Conservation (phyloP, 2,113 vertebrate species). For the Labeo rohita region DNA sequence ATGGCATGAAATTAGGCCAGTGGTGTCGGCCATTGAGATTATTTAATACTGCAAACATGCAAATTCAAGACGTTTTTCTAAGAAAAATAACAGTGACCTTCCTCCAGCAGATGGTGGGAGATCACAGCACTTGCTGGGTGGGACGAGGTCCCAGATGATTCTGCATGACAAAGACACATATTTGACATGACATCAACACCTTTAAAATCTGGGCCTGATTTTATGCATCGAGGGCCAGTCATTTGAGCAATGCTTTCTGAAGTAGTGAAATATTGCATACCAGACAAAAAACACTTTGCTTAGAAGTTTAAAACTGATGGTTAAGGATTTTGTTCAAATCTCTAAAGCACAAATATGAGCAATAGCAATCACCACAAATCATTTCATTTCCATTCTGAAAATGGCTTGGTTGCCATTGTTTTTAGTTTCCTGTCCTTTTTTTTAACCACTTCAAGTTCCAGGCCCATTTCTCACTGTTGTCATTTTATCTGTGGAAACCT, state of each 20-base stretch:
- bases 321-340: not conserved
- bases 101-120: slow-evolving; percentile 45
- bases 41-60: slow-evolving; percentile 11
- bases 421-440: not conserved
- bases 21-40: slow-evolving; percentile 5
- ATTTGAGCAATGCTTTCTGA: slow-evolving; percentile 6
- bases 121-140: slow-evolving; percentile 17
- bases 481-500: slow-evolving; percentile 17
- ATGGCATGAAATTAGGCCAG: slow-evolving; percentile 46
- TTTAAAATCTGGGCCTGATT: slow-evolving; percentile 22
- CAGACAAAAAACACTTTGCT: not conserved
- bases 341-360: not conserved
- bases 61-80: slow-evolving; percentile 43
- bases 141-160: not conserved
- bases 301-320: not conserved
- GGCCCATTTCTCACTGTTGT: not conserved
- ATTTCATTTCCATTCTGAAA: not conserved
- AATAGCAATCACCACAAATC: not conserved
- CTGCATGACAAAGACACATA: not conserved
- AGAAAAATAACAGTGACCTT: slow-evolving; percentile 27
- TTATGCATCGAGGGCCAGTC: slow-evolving; percentile 5
- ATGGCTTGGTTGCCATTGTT: not conserved
- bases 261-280: not conserved
- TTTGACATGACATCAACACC: slow-evolving; percentile 37
- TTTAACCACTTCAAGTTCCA: slow-evolving; percentile 30